Percentiles rank a stretch among this genome's conserved stretches.
phyloP scores from a whole-genome alignment of 2,797 vertebrate genomes.

The Salmo trutta region DNA sequence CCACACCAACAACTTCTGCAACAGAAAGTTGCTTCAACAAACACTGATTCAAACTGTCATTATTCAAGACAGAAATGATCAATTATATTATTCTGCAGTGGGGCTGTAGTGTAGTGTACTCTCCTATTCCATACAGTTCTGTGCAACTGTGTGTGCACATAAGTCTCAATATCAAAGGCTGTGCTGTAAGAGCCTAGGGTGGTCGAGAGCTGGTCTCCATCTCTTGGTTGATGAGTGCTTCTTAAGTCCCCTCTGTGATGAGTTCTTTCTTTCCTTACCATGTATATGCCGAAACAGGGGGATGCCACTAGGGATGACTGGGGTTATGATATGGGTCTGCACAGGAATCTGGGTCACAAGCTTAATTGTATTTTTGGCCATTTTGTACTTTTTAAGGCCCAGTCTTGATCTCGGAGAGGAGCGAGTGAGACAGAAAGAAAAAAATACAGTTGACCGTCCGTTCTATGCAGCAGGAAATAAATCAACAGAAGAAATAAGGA shows the following conservation, averaged over 20 bases:
- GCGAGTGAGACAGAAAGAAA: not conserved
- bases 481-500: not conserved
- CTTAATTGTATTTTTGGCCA: slow-evolving; percentile 49
- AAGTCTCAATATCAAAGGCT: slow-evolving; percentile 26
- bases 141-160: slow-evolving; percentile 11
- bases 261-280: slow-evolving; percentile 38
- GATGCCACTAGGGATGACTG: slow-evolving; percentile 19
- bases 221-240: slow-evolving; percentile 39
- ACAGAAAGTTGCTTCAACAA: slow-evolving; percentile 10
- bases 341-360: slow-evolving; percentile 36
- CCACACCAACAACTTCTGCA: not conserved
- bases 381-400: slow-evolving; percentile 32
- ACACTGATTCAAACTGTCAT: slow-evolving; percentile 11
- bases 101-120: not conserved
- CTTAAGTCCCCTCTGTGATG: slow-evolving; percentile 9
- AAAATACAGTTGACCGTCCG: not conserved
- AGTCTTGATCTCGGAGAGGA: slow-evolving; percentile 19
- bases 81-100: slow-evolving; percentile 12
- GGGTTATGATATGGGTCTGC: slow-evolving; percentile 32
- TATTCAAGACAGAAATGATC: not conserved
- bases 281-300: slow-evolving; percentile 35
- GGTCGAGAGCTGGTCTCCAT: not conserved
- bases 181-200: slow-evolving; percentile 12
- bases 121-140: slow-evolving; percentile 1
- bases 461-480: slow-evolving; percentile 8